Conservation (phyloP, 23 tunicate species). For the Ciona savignyi region DNA sequence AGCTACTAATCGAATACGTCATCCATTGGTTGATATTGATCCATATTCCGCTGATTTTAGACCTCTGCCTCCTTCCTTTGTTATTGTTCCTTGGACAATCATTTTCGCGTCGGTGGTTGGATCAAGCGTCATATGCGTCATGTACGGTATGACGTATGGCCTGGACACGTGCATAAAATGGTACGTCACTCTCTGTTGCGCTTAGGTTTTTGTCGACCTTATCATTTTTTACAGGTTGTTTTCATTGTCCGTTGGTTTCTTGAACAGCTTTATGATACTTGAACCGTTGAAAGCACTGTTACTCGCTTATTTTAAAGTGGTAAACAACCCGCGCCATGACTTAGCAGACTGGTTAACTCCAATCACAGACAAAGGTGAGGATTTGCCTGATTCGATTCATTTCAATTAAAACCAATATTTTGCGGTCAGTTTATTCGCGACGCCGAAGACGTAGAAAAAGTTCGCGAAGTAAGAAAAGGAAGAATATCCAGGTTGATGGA, state of each 20-base stretch:
- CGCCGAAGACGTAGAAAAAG: too few relatives aligned
- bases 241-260: not conserved
- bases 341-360: not conserved
- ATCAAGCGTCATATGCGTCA: not conserved
- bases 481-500: too few relatives aligned
- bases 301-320: not conserved
- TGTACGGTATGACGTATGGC: not conserved
- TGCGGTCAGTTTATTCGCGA: too few relatives aligned
- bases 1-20: not conserved
- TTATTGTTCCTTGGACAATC: not conserved
- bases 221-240: not conserved
- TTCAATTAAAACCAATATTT: too few relatives aligned
- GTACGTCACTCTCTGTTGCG: not conserved
- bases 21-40: not conserved
- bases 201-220: not conserved
- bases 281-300: not conserved
- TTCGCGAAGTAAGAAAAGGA: too few relatives aligned
- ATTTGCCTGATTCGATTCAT: too few relatives aligned
- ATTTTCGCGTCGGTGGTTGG: not conserved
- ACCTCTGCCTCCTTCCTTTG: not conserved
- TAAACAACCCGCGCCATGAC: not conserved
- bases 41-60: not conserved
- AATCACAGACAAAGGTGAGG: not conserved
- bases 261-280: not conserved
- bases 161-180: not conserved